phyloP scores from a whole-genome alignment of 2,113 vertebrate genomes.

The Rhipidura dahli region DNA sequence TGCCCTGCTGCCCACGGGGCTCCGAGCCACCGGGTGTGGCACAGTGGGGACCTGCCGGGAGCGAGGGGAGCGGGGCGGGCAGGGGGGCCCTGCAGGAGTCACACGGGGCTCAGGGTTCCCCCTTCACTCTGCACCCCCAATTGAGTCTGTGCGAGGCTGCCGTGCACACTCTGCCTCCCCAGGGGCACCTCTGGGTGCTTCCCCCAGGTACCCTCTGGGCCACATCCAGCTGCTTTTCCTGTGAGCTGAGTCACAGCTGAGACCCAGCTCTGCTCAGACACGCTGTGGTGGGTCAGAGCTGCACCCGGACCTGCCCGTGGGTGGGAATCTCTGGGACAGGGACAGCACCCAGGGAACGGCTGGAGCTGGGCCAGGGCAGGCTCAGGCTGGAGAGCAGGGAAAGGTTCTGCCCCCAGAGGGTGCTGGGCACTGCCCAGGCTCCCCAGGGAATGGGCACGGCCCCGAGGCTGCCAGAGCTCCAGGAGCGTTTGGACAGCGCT shows the following conservation, averaged over 20 bases:
- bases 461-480: neutral
- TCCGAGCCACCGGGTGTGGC: fast-evolving
- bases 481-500: neutral
- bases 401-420: neutral
- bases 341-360: fast-evolving
- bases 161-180: fast-evolving
- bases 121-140: fast-evolving
- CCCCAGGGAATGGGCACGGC: neutral
- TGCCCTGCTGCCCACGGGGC: neutral
- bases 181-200: no score
- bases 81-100: neutral
- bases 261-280: neutral
- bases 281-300: fast-evolving
- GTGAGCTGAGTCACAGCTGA: neutral
- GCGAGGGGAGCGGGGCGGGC: neutral
- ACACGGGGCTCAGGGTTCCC: fast-evolving
- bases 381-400: neutral
- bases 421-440: neutral
- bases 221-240: neutral
- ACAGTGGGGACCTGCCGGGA: fast-evolving
- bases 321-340: neutral
- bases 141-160: fast-evolving
- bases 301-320: neutral
- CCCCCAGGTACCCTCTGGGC: no score
- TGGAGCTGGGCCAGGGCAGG: neutral